A percentile compares a stretch with the other conserved stretches of the same genome.
phyloP scores from a whole-genome alignment of 1,140 invertebrate species.

The Sitophilus oryzae region DNA sequence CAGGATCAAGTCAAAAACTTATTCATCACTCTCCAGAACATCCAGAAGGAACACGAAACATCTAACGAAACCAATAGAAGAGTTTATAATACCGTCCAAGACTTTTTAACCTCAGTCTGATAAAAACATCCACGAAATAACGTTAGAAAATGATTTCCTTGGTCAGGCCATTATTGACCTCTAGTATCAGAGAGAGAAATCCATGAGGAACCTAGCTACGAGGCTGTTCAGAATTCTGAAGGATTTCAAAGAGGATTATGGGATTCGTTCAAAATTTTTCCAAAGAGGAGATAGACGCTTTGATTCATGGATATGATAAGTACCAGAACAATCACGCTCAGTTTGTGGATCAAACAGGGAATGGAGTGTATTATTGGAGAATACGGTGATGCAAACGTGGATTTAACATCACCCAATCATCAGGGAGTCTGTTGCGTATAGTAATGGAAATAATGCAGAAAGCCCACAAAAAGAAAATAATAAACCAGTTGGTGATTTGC shows the following conservation, averaged over 20 bases:
- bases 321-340: constrained; percentile 23
- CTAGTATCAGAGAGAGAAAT: constrained; percentile 33
- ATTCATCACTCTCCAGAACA: constrained; percentile 7
- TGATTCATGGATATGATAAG: constrained; percentile 25
- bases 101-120: constrained; percentile 30
- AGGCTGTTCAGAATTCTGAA: constrained; percentile 8
- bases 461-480: neutral
- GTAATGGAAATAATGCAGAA: neutral
- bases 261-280: constrained; percentile 31
- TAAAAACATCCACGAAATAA: constrained; percentile 35
- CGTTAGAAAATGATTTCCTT: constrained; percentile 38
- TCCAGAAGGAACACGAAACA: neutral
- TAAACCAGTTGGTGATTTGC: neutral
- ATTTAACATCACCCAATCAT: too few relatives aligned
- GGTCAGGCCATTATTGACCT: constrained; percentile 34
- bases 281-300: constrained; percentile 31
- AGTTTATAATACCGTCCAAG: constrained; percentile 28
- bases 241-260: constrained; percentile 39
- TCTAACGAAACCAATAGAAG: constrained; percentile 10
- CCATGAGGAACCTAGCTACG: constrained; percentile 26
- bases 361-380: constrained; percentile 4
- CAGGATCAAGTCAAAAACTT: constrained; percentile 11
- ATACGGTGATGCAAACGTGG: too few relatives aligned
- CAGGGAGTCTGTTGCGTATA: too few relatives aligned
- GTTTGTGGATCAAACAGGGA: neutral